A percentile compares a stretch with the other conserved stretches of the same genome.
phyloP scores from a whole-genome alignment of 2,113 vertebrate species.

The Odontesthes bonariensis region DNA sequence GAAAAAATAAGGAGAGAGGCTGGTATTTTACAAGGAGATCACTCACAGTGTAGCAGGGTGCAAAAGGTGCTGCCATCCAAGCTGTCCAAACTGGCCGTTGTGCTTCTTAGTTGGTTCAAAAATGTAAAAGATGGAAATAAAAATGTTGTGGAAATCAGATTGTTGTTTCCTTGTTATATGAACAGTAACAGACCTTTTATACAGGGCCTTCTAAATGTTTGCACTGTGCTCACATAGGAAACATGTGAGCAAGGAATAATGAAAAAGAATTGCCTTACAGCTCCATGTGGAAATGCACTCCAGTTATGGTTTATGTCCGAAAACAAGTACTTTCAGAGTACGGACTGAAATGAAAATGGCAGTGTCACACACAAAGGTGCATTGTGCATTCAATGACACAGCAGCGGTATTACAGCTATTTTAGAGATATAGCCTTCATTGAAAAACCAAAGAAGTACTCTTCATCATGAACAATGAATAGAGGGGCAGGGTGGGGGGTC shows the following conservation, averaged over 20 bases:
- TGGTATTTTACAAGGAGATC: too few relatives aligned
- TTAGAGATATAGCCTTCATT: slow-evolving; percentile 60
- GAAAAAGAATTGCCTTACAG: background rate
- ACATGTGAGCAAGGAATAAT: background rate
- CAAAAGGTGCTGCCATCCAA: too few relatives aligned
- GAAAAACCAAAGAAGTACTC: slow-evolving; percentile 40
- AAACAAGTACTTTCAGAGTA: slow-evolving; percentile 38
- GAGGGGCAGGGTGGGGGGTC: background rate
- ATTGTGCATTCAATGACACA: slow-evolving; percentile 55
- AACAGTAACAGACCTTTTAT: too few relatives aligned
- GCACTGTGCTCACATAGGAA: background rate
- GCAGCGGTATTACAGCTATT: slow-evolving; percentile 44
- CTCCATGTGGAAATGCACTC: background rate
- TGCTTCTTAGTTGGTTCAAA: too few relatives aligned
- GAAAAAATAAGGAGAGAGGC: too few relatives aligned
- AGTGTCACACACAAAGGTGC: slow-evolving; percentile 48
- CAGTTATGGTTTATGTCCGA: slow-evolving; percentile 18
- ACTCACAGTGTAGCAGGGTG: too few relatives aligned
- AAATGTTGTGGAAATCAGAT: too few relatives aligned
- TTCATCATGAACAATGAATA: slow-evolving; percentile 10
- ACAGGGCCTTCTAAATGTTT: background rate
- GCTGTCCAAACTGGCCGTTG: too few relatives aligned
- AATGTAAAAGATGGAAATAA: too few relatives aligned
- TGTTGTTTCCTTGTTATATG: too few relatives aligned
- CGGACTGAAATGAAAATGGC: slow-evolving; percentile 60